phyloP scores from a whole-genome alignment of 2,113 vertebrate genomes.

The Gorsachius goisagi region DNA sequence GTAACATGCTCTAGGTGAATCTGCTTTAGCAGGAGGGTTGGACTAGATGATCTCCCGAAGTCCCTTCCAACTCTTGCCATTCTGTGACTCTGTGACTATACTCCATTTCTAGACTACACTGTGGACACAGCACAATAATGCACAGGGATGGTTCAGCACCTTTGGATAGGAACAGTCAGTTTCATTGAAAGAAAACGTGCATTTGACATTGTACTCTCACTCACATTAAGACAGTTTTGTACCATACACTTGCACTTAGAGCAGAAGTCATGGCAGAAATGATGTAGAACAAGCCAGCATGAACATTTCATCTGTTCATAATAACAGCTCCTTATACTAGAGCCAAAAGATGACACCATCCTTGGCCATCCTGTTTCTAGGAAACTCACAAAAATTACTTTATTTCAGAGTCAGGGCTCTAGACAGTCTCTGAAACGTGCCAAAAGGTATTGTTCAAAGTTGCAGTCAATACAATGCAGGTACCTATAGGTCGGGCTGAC shows the following conservation, averaged over 20 bases:
- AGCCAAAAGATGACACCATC: background rate
- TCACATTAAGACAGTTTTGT: background rate
- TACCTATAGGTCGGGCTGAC: background rate
- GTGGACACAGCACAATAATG: fast-evolving
- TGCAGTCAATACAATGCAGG: fast-evolving
- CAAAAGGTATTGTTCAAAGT: background rate
- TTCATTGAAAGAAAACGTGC: background rate
- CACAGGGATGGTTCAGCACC: background rate
- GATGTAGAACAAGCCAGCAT: background rate
- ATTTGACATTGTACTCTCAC: background rate
- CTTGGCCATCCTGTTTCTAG: background rate
- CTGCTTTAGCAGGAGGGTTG: too few relatives aligned
- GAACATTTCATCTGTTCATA: background rate
- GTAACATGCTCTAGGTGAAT: too few relatives aligned
- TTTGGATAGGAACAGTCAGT: background rate
- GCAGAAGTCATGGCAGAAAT: background rate
- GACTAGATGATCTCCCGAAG: too few relatives aligned
- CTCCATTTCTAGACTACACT: background rate
- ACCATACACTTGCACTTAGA: background rate
- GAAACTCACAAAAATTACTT: background rate
- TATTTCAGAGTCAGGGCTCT: background rate
- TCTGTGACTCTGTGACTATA: too few relatives aligned
- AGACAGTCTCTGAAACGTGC: background rate
- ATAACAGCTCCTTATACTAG: background rate
- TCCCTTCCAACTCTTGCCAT: too few relatives aligned